Base-by-base conservation (phyloP, 2,888 invertebrate species). In the Eudasyphora cyanicolor region DNA sequence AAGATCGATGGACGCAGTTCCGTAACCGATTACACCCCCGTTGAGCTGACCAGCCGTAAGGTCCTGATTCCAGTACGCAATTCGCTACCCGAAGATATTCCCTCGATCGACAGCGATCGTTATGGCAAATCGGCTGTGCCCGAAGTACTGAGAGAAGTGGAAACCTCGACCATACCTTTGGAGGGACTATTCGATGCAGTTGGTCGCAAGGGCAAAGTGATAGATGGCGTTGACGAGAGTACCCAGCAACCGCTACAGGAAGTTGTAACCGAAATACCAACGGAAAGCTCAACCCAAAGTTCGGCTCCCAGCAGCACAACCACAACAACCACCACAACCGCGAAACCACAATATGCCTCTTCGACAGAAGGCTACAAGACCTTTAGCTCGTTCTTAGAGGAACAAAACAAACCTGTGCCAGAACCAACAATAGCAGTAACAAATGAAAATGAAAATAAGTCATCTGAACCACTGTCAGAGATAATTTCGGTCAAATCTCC, bases 111-210 rank as follows among this genome's bases (percentile, higher is more conserved):
- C 21, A 73, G 54, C 7, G 87, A 88, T 19, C 90, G 90, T 19
- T 86, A 76, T 35, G 90, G 89, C 4, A 91, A 91, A 73, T 87
- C 89, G 0, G 79, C 90, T 14, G 74, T 91, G n/a, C 91, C 92
- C 0, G 91, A 92, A 71, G 90, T 90, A 0, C 87, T 92, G 71
- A 88, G 89, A 24, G 90, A 90, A 35, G 88, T 92, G 8, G 94
- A 95, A 89, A 93, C 94, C 0, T 95, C 95, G 0, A 95, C 95
- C 0, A 93, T 96, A 84, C 92, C 95, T 12, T 90, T 96, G 85
- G 95, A 96, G 92, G 95, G 94, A 1, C 91, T 96, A 8, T 96
- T 96, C 87, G 94, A 94, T 89, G 93, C 93, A 35, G 86, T 88
- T 0, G n/a, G n/a, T n/a, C 88, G 77, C 92, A 94, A 88, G 92